Evolutionary conservation across 2,113 vertebrate species (phyloP), one percentile per base, ranked within the genome.

Genomic region (Dipodomys stephensi): DNA sequence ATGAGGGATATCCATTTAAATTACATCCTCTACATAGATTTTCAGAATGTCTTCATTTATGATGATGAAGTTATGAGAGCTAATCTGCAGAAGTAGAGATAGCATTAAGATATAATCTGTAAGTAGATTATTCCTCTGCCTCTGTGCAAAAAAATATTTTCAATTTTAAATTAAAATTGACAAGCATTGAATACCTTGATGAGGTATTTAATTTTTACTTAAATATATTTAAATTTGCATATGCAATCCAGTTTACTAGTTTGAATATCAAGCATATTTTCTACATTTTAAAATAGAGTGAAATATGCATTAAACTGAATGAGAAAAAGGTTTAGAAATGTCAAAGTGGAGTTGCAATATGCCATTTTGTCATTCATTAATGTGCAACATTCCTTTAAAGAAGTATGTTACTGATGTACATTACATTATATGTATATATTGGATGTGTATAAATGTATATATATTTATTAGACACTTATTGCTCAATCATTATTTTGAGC

Each of bases 121-220:
- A 90, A 92, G 95, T 84, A 46, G 35, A 39, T 77, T 15, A n/a
- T 16, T 53, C 49, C 90, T 74, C 91, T 96, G 27, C 44, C 4
- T 83, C 20, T 20, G 57, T 7, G 35, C 5, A 92, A 72, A 84
- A 84, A 91, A 94, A 64, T 60, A 2, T 9, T 86, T 95, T 95
- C 64, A 32, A 78, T 82, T 96, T 91, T 89, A 92, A 53, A 73
- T 91, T 7, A 86, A 91, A 91, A 7, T 4, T 90, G 35, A 30
- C 77, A 95, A 62, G 44, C 6, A 73, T 46, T 95, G 88, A 85
- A 81, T 87, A 49, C 39, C 7, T 71, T 46, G 20, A 71, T 18
- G 15, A 89, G 19, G 6, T 60, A 74, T 4, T 96, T 86, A 73
- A 4, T 16, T 90, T 60, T 76, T 23, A 76, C n/a, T 74, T 90